Base-by-base conservation (phyloP, 2,113 vertebrate species). In the Calyptommatus sinebrachiatus region DNA sequence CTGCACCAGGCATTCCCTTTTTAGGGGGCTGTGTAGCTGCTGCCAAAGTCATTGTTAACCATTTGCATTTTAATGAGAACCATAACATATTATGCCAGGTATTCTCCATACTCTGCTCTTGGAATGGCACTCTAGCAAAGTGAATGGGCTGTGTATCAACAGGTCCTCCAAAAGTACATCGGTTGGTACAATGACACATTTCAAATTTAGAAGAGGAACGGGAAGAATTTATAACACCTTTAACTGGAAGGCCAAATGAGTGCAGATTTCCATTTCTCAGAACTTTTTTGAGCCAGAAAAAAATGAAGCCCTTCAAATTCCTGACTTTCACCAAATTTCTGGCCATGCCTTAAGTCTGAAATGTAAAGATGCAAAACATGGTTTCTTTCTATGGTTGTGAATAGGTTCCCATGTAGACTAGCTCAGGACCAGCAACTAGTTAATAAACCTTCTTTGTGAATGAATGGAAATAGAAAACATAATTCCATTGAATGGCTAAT, bases 401-500 rank as follows among this genome's bases (percentile, higher is more conserved):
- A 7, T 10, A 48, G 6, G 10, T 10, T 10, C 10, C 46, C 46
- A 48, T 48, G 10, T 48, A 48, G 10, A 6, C 46, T 48, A 48
- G 10, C 46, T 10, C 10, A 48, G 46, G 46, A 6, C 10, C 46
- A 48, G 46, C 46, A 48, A 48, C 10, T 10, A 48, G 46, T 6
- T 48, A 48, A 48, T 48, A 7, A 48, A 10, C 46, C 46, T 48
- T 48, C 46, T 48, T 48, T 48, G 10, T 48, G 46, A 48, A 48
- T 48, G 46, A 48, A 48, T 48, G 10, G 10, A 48, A 7, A 48
- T 48, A 48, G n/a, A 1, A 75, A 62, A 74, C 71, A 1, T 53
- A 82, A 57, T 29, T 45, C 8, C 50, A 86, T 83, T 69, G 18
- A 82, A 82, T 71, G 82, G 62, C 75, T 61, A 80, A 68, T 41